Evolutionary conservation across 2,888 invertebrate species (phyloP), one percentile per base, ranked within the genome.

Genomic region (Dexiosoma caninum): DNA sequence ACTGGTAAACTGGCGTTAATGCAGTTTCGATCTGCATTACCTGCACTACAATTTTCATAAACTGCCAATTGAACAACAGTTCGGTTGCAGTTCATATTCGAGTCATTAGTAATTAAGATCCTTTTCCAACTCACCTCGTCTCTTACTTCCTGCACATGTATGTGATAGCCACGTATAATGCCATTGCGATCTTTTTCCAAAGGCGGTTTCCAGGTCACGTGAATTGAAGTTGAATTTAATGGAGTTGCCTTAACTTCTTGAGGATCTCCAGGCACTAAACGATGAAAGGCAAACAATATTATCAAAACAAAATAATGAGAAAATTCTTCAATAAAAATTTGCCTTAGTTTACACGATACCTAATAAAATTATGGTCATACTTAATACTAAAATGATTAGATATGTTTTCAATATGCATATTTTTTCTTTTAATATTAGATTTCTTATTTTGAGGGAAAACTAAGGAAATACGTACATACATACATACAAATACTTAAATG

Each of bases 181-280:
- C 98, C 98, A 89, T 98, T 97, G 82, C 96, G 94, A 86, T 98
- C 97, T 87, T 96, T 96, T 85, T 95, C 95, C 78, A 93, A 92
- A 0, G 99, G 99, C 7, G 97, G 95, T 87, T 96, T 95, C 99
- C 99, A 99, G 81, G 94, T 94, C 64, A 99, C 97, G 89, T 95
- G 95, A 84, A 99, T 95, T 40, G 98, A 94, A n/a, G 98, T 98
- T 1, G 99, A 98, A 92, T 98, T 99, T 88, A 98, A 92, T 21
- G 96, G 93, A 81, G 93, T 93, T 49, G 95, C 95, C 90, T 95
- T 95, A 83, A 99, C 97, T 87, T 97, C 96, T 91, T 96, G 95
- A 57, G 99, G 99, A 91, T 98, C 96, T 84, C 98, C 98, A 86
- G 99, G 99, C 93, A 99, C 99, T 99, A 94, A 75, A 83, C 81